phyloP scores from a whole-genome alignment of 2,888 invertebrate species.

The Drosophila differens region DNA sequence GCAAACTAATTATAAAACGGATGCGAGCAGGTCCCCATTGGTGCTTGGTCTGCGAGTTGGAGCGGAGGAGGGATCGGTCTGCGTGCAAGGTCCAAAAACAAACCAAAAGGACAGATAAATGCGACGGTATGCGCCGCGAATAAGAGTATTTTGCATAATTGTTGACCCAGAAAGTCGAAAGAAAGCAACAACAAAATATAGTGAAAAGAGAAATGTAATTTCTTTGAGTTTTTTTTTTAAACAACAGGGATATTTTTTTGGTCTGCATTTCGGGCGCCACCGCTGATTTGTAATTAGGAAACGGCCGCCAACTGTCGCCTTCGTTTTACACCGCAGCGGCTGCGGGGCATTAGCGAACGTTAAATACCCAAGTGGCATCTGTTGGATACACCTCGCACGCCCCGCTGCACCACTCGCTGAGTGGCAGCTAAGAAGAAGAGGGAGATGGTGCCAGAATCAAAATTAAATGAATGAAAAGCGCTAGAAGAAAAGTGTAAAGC shows the following conservation, averaged over 20 bases:
- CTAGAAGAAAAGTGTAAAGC: slow-evolving; percentile 78
- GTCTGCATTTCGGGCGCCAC: slow-evolving; percentile 63
- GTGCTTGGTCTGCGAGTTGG: slow-evolving; percentile 1
- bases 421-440: slow-evolving; percentile 26
- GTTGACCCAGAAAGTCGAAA: slow-evolving; percentile 81
- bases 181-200: slow-evolving; percentile 47
- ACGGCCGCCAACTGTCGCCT: slow-evolving; percentile 83
- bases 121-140: slow-evolving; percentile 74
- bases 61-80: slow-evolving; percentile 10
- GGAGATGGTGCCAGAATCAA: slow-evolving; percentile 45
- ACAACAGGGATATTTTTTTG: slow-evolving; percentile 46
- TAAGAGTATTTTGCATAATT: slow-evolving; percentile 83
- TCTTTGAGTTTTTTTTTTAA: slow-evolving; percentile 36
- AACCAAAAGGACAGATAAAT: slow-evolving; percentile 77
- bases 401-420: slow-evolving; percentile 12
- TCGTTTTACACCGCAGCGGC: slow-evolving; percentile 71
- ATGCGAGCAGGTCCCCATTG: slow-evolving; percentile 60
- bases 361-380: slow-evolving; percentile 82
- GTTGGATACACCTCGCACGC: slow-evolving; percentile 39
- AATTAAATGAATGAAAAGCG: slow-evolving; percentile 80
- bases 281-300: slow-evolving; percentile 84
- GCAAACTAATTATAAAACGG: slow-evolving; percentile 81
- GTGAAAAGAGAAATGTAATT: slow-evolving; percentile 61
- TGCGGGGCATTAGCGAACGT: slow-evolving; percentile 77
- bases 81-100: slow-evolving; percentile 50